A percentile compares a stretch with the other conserved stretches of the same genome.
Evolutionary conservation across 2,113 vertebrate genomes (phyloP).

Genomic region (Redunca redunca): DNA sequence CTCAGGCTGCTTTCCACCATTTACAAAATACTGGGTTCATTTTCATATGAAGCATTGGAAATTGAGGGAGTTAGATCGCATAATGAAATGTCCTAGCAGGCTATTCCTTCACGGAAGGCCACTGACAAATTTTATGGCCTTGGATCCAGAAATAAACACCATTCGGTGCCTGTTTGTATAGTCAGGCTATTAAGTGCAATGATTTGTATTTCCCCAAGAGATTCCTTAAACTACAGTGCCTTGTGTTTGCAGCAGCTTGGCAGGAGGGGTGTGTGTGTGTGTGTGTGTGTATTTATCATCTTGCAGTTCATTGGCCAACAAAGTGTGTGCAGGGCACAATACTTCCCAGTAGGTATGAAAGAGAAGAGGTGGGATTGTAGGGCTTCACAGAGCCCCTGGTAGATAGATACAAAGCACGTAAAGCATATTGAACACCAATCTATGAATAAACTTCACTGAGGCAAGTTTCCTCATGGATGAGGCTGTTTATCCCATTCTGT

Average conservation of each 20-base stretch:
- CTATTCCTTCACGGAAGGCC: conserved; percentile 30
- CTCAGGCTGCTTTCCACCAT: neutral
- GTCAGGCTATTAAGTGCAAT: conserved; percentile 66
- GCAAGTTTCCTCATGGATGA: neutral
- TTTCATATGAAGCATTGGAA: conserved; percentile 35
- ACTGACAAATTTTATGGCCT: conserved; percentile 64
- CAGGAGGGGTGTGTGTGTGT: neutral
- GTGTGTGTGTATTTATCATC: neutral
- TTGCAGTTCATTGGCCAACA: conserved; percentile 48
- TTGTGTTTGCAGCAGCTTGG: conserved; percentile 48
- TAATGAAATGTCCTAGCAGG: conserved; percentile 39
- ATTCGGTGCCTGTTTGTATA: conserved; percentile 64
- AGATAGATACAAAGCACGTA: neutral
- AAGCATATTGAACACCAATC: neutral
- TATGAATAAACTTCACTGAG: neutral
- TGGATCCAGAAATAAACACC: conserved; percentile 65
- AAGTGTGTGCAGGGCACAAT: neutral
- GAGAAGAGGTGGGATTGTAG: neutral
- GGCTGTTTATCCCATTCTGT: neutral
- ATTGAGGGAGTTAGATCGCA: conserved; percentile 25
- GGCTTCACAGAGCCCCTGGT: neutral
- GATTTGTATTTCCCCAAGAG: conserved; percentile 73
- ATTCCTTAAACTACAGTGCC: conserved; percentile 53
- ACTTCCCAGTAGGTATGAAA: neutral
- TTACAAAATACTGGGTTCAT: conserved; percentile 35